Conservation (phyloP, 2,888 invertebrate genomes). For the Boloria selene region DNA sequence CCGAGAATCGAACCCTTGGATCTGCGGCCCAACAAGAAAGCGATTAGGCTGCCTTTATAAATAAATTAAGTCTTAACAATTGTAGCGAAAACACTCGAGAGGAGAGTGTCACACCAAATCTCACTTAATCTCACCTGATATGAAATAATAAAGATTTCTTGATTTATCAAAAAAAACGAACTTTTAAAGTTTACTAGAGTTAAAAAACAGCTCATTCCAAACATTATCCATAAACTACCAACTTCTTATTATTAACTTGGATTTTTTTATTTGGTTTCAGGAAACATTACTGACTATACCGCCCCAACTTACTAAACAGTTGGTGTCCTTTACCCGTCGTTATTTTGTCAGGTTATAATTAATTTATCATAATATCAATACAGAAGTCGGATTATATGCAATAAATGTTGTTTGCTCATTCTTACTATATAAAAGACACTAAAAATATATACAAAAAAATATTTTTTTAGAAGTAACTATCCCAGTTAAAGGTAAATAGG, state of each 20-base stretch:
- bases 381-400: constrained; percentile 8
- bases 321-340: neutral
- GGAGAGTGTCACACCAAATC: too few species aligned
- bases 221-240: neutral
- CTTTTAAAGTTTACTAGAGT: too few species aligned
- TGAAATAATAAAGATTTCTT: too few species aligned
- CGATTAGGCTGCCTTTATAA: too few species aligned
- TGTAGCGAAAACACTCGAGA: too few species aligned
- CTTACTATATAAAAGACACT: neutral
- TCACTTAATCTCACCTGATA: too few species aligned
- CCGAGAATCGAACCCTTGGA: too few species aligned
- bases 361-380: constrained; percentile 25
- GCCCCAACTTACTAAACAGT: constrained; percentile 86
- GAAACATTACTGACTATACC: constrained; percentile 87
- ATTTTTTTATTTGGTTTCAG: constrained; percentile 62
- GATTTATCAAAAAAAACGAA: too few species aligned
- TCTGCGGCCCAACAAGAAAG: too few species aligned
- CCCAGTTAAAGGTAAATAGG: neutral
- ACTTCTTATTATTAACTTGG: neutral
- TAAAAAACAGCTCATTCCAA: too few species aligned
- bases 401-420: neutral
- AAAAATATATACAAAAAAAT: neutral
- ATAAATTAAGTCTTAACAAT: too few species aligned
- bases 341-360: constrained; percentile 42
- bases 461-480: too few species aligned